Conservation (phyloP, 2,888 invertebrate species). For the Tetrapedia diversipes region DNA sequence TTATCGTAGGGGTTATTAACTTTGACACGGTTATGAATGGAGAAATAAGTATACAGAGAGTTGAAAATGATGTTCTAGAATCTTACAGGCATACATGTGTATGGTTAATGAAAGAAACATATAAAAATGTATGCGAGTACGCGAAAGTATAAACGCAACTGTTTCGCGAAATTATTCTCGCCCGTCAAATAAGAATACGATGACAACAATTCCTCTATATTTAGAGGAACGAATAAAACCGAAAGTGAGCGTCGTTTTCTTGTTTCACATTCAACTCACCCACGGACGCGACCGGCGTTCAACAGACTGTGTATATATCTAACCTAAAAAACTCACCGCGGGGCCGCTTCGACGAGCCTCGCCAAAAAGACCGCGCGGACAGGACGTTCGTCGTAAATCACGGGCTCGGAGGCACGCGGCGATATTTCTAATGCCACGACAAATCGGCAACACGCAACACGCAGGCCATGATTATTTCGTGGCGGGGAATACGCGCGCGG, state of each 20-base stretch:
- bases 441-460: conserved; percentile 41
- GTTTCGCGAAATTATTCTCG: too few species aligned
- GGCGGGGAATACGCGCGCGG: not conserved
- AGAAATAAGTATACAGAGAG: too few species aligned
- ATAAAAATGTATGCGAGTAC: too few species aligned
- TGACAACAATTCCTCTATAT: too few species aligned
- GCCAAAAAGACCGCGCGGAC: conserved; percentile 3
- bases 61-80: too few species aligned
- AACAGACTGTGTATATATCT: not conserved
- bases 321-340: conserved; percentile 1
- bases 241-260: not conserved
- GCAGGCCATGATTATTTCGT: conserved; percentile 33
- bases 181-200: too few species aligned
- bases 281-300: not conserved
- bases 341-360: not conserved
- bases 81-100: too few species aligned
- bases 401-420: conserved; percentile 20
- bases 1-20: conserved; percentile 2
- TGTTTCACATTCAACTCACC: not conserved
- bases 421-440: conserved; percentile 46
- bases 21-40: not conserved
- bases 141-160: too few species aligned
- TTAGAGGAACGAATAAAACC: not conserved
- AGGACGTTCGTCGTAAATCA: conserved; percentile 20
- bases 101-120: too few species aligned